These are phyloP conservation scores for Lasioglossum leucozonium DNA, from an alignment of 2,888 invertebrate species.

Conservation along the genomic window DNA sequence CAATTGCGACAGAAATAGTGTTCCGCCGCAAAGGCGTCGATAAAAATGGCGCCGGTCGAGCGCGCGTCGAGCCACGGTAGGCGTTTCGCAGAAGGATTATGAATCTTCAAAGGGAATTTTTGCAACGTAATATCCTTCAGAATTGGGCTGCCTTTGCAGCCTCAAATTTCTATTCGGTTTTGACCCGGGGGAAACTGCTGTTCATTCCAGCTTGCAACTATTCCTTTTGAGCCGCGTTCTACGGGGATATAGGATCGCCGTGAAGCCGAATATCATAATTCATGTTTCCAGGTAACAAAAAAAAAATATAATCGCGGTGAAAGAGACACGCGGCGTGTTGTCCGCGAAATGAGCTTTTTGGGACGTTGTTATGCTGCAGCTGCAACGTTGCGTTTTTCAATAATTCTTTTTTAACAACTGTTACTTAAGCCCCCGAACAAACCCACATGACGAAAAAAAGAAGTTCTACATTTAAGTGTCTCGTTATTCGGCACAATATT, in stretches of 20 bases:
- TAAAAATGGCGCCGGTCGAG: conserved; percentile 38
- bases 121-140: conserved; percentile 81
- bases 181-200: conserved; percentile 80
- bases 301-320: conserved; percentile 26
- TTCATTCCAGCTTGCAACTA: conserved; percentile 83
- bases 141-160: conserved; percentile 78
- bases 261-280: conserved; percentile 59
- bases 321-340: conserved; percentile 5
- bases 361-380: background rate
- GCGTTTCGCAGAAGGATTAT: conserved; percentile 67
- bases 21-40: conserved; percentile 32
- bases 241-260: conserved; percentile 50
- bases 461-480: background rate
- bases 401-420: background rate
- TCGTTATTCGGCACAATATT: background rate
- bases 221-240: conserved; percentile 64
- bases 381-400: background rate
- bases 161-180: conserved; percentile 78
- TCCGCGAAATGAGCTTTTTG: conserved; percentile 32
- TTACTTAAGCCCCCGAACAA: background rate
- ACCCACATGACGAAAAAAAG: background rate
- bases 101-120: conserved; percentile 74
- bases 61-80: conserved; percentile 22
- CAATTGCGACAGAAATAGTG: background rate
- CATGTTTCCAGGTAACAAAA: conserved; percentile 63